Base-by-base conservation (phyloP, 2,797 vertebrate species). In the Hoplostethus atlanticus region DNA sequence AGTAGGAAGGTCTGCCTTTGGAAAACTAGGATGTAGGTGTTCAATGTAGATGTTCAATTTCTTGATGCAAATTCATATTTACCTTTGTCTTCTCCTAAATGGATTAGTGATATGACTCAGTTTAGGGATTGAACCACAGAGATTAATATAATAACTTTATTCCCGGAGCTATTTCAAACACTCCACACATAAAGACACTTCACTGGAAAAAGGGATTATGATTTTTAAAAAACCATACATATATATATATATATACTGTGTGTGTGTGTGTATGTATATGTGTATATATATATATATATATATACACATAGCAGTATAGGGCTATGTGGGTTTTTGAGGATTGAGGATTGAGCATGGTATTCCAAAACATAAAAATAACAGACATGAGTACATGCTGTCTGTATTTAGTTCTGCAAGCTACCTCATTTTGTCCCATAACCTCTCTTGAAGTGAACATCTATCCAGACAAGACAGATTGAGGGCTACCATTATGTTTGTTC, bases 61-160 rank as follows among this genome's bases (percentile, higher is more conserved):
- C 21, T 1, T 21, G n/a, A 68, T 44, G 28, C 15, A 47, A 7
- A 9, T 58, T 53, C 11, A 54, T 17, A 21, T 64, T 68, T 53
- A 52, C 42, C 59, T 71, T 38, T 76, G 62, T 72, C 46, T 58
- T 71, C 64, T 70, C 64, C 76, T 46, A 77, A 25, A 11, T 62
- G 83, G 73, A 81, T 83, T 73, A 56, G 52, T 51, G 46, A 5
- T 46, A 62, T 48, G 65, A 81, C 57, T 80, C 76, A 64, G 57
- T 83, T 79, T 51, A 73, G 10, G 77, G 81, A 83, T 85, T 86
- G 70, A 72, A 74, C 54, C 71, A 59, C 57, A 74, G 52, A 78
- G 80, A 88, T 81, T 68, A 80, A 84, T 77, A 72, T 52, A 86
- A 77, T 62, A 76, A 72, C 64, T 77, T 79, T 54, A 68, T 68